These are phyloP conservation scores for Microctenopoma steveboyesi DNA, from an alignment of 2,797 vertebrate genomes.

Conservation along the genomic window DNA sequence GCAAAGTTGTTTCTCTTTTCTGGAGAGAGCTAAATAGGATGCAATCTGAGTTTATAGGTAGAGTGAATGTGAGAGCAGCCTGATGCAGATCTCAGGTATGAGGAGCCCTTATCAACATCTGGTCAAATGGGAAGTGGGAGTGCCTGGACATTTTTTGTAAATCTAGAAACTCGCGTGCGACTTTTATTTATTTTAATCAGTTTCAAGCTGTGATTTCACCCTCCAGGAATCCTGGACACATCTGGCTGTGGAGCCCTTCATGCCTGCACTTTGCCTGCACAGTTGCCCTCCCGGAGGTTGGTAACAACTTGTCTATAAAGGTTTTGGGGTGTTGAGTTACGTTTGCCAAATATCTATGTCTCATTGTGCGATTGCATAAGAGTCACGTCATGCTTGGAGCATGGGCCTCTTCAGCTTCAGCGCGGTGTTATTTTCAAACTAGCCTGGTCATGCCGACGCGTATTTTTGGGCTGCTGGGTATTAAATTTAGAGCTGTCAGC, in stretches of 20 bases:
- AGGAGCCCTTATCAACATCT: no score
- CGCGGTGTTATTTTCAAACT: conserved; percentile 74
- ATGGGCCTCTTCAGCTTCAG: conserved; percentile 50
- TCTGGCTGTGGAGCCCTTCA: not conserved
- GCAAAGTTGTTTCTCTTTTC: no score
- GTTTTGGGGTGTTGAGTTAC: conserved; percentile 61
- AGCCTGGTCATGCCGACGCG: conserved; percentile 69
- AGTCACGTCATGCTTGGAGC: conserved; percentile 61
- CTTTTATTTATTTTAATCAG: not conserved
- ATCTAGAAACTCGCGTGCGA: no score
- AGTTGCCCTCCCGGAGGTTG: conserved; percentile 33
- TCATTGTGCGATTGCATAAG: conserved; percentile 69
- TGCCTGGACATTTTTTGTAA: not conserved
- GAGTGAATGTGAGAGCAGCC: no score
- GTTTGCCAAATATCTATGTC: conserved; percentile 56
- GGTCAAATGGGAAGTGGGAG: no score
- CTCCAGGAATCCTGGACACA: not conserved
- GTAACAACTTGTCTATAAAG: conserved; percentile 70
- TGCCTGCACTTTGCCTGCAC: not conserved
- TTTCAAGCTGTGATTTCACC: not conserved
- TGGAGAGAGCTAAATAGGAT: no score
- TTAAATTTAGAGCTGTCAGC: conserved; percentile 75
- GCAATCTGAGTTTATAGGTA: no score
- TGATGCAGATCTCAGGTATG: no score
- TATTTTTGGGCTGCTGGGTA: conserved; percentile 49